These are phyloP conservation scores for Gorsachius goisagi DNA, from an alignment of 2,113 vertebrate species.

Conservation along the genomic window DNA sequence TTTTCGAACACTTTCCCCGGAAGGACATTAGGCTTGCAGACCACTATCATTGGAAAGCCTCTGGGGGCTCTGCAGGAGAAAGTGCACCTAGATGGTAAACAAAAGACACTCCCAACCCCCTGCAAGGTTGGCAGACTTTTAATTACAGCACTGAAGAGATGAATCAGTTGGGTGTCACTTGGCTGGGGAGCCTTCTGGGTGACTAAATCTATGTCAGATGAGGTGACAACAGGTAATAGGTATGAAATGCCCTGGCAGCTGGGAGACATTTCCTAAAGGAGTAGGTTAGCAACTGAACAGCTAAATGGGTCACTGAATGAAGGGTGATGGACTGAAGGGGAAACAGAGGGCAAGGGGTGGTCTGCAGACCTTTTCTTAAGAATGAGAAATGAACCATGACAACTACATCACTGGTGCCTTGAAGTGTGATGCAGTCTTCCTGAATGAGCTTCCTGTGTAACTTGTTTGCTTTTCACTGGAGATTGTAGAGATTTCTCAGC, in stretches of 20 bases:
- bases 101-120: neutral
- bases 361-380: neutral
- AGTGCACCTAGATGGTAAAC: neutral
- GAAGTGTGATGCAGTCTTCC: neutral
- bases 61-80: neutral
- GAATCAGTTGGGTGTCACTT: slow-evolving; percentile 8
- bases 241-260: neutral
- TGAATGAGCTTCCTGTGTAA: neutral
- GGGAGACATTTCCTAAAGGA: neutral
- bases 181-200: neutral
- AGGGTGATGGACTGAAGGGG: neutral
- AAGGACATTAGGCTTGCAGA: neutral
- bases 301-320: neutral
- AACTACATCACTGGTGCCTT: neutral
- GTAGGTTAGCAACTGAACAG: neutral
- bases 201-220: neutral
- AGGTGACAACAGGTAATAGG: neutral
- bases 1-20: neutral
- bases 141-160: neutral
- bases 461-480: neutral
- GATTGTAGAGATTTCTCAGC: neutral
- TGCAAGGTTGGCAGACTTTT: neutral
- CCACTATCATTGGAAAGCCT: neutral
- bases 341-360: neutral
- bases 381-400: neutral